Conservation (phyloP, 2,113 vertebrate genomes). For the Erinaceus europaeus region DNA sequence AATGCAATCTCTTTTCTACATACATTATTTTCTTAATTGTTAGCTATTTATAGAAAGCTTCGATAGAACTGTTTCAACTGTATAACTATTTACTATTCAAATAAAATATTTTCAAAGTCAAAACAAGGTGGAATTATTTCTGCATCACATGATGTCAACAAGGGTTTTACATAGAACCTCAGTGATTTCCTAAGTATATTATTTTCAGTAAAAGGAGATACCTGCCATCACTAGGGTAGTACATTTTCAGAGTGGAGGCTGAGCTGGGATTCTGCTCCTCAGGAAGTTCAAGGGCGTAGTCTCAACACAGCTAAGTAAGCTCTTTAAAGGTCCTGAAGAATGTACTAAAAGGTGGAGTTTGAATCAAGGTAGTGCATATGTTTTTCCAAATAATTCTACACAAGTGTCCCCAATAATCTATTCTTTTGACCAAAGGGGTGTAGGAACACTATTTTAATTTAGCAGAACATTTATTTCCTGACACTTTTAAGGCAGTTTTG, state of each 20-base stretch:
- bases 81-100: conserved; percentile 96
- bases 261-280: neutral
- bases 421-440: neutral
- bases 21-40: conserved; percentile 99
- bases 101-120: conserved; percentile 99
- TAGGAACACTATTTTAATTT: neutral
- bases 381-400: neutral
- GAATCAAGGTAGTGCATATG: neutral
- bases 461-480: neutral
- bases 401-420: neutral
- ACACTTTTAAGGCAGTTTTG: neutral
- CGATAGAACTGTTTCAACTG: conserved; percentile 96
- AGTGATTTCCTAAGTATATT: neutral
- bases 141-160: neutral
- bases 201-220: neutral
- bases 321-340: neutral
- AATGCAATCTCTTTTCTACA: conserved; percentile 99
- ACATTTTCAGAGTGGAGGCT: neutral
- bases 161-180: neutral
- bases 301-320: neutral
- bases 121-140: conserved; percentile 47
- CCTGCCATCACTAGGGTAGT: neutral
- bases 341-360: neutral
- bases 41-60: conserved; percentile 99
- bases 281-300: neutral